phyloP scores from a whole-genome alignment of 2,113 vertebrate genomes.

The Sakesphorus luctuosus region DNA sequence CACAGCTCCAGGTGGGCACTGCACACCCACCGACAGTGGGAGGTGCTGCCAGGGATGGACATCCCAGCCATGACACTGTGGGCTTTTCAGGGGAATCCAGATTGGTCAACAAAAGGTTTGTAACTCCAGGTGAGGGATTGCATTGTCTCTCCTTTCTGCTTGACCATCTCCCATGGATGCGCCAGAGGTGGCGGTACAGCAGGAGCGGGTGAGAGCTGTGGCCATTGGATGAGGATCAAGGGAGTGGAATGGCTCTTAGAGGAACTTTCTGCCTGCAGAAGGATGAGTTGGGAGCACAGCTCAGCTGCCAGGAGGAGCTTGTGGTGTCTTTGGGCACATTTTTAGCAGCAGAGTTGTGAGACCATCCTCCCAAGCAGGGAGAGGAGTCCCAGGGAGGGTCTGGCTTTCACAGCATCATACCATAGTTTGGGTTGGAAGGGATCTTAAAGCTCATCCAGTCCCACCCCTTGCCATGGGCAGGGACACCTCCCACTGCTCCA shows the following conservation, averaged over 20 bases:
- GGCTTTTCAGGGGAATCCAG: rapidly evolving
- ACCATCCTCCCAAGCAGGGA: not conserved
- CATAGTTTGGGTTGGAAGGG: not conserved
- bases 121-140: not conserved
- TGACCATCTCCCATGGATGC: rapidly evolving
- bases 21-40: rapidly evolving
- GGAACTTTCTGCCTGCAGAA: not conserved
- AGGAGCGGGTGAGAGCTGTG: rapidly evolving
- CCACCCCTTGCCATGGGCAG: not conserved
- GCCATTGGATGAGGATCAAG: not conserved
- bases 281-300: not conserved
- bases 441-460: not conserved
- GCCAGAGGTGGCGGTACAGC: not conserved
- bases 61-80: rapidly evolving
- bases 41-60: not conserved
- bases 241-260: not conserved
- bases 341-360: not conserved
- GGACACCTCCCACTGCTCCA: not conserved
- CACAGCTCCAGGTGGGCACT: rapidly evolving
- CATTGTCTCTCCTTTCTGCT: rapidly evolving
- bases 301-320: not conserved
- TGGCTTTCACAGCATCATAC: not conserved
- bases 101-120: not conserved
- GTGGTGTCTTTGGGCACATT: rapidly evolving
- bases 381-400: not conserved